Evolutionary conservation across 2,888 invertebrate species (phyloP).

Genomic region (Eristalis intricaria): DNA sequence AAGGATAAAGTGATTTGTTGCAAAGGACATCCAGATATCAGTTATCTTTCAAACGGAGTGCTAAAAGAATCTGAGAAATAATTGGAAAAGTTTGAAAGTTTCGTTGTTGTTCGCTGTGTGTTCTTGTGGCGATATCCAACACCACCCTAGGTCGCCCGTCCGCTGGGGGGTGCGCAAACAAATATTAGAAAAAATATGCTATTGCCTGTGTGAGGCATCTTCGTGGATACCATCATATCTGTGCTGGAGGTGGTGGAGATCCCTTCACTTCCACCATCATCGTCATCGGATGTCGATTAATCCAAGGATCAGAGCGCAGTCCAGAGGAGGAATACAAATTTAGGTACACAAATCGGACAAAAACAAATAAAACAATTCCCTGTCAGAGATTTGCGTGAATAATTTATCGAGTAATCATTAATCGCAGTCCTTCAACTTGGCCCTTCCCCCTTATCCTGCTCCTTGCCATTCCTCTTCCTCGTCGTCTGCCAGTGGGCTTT

Average conservation of each 20-base stretch:
- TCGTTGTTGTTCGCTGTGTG: background rate
- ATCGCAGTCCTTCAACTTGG: conserved; percentile 57
- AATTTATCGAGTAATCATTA: conserved; percentile 68
- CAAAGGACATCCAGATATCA: conserved; percentile 25
- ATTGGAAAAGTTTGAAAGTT: conserved; percentile 64
- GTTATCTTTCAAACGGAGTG: conserved; percentile 35
- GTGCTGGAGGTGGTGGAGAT: conserved; percentile 17
- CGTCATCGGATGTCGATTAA: conserved; percentile 38
- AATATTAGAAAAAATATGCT: conserved; percentile 10
- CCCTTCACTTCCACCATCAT: background rate
- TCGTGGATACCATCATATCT: conserved; percentile 54
- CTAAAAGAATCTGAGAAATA: conserved; percentile 43
- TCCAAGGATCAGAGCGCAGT: conserved; percentile 8
- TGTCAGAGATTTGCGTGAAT: conserved; percentile 62
- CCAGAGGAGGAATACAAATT: conserved; percentile 47
- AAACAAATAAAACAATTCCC: conserved; percentile 58
- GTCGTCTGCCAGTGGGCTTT: conserved; percentile 19
- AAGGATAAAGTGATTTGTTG: conserved; percentile 36
- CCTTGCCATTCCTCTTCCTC: conserved; percentile 10
- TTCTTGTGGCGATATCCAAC: background rate
- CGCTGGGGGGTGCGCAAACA: background rate
- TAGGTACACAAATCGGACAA: conserved; percentile 35
- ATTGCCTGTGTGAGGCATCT: conserved; percentile 29
- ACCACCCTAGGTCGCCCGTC: background rate
- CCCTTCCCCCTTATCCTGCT: background rate